Conservation (phyloP, 2,113 vertebrate species). For the Daphoenositta chrysoptera region DNA sequence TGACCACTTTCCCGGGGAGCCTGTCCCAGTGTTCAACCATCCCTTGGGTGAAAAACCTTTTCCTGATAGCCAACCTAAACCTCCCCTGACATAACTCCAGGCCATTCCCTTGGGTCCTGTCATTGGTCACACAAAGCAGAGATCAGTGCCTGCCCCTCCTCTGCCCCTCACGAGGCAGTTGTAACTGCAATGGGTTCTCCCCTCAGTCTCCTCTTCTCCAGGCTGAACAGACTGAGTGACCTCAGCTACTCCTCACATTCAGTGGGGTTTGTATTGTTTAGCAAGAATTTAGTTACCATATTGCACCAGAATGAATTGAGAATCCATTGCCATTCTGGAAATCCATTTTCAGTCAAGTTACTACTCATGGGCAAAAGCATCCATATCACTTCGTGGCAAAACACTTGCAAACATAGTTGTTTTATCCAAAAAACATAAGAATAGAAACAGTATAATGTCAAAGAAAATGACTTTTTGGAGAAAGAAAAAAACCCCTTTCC, state of each 20-base stretch:
- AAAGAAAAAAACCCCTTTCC: not conserved
- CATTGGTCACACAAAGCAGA: not conserved
- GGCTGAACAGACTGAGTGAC: not conserved
- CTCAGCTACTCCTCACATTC: not conserved
- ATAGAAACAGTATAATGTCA: not conserved
- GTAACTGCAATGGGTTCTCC: not conserved
- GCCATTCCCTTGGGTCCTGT: not conserved
- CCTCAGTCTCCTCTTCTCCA: not conserved
- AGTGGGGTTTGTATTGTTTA: not conserved
- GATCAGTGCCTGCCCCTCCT: not conserved
- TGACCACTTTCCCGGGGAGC: not conserved
- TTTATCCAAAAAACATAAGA: not conserved
- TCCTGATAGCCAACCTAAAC: not conserved
- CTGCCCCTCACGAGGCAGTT: not conserved
- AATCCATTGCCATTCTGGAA: not conserved
- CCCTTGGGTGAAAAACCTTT: not conserved
- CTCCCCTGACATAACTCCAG: not conserved
- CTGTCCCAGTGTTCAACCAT: rapidly evolving
- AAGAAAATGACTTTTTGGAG: not conserved
- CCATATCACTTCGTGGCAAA: not conserved
- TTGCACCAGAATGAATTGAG: not conserved
- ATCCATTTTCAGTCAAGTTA: not conserved
- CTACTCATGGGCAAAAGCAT: not conserved
- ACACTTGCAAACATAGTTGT: not conserved
- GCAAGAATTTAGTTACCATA: not conserved